Evolutionary conservation across 2,113 vertebrate species (phyloP).

Genomic region (Raja brachyura): DNA sequence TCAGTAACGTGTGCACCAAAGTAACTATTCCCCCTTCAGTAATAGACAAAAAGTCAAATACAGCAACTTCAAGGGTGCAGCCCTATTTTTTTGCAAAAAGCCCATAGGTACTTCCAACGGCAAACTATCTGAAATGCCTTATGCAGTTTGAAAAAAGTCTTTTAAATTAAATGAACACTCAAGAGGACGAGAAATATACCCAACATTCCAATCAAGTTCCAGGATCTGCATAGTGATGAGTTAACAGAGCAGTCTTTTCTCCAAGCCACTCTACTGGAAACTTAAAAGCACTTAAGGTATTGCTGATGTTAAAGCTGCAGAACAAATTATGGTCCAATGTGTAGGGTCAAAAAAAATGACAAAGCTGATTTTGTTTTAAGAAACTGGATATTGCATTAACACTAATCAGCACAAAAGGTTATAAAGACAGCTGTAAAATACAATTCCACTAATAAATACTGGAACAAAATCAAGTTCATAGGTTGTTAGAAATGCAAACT

Average conservation of each 20-base stretch:
- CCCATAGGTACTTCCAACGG: slow-evolving; percentile 11
- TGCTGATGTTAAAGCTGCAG: slow-evolving; percentile 70
- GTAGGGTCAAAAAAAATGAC: slow-evolving; percentile 41
- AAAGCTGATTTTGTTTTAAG: neutral
- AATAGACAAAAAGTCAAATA: slow-evolving; percentile 32
- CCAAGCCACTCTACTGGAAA: slow-evolving; percentile 92
- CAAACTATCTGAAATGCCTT: neutral
- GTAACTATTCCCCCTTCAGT: neutral
- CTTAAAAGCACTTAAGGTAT: slow-evolving; percentile 99
- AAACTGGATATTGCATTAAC: slow-evolving; percentile 14
- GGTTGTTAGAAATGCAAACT: neutral
- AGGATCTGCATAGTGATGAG: slow-evolving; percentile 80
- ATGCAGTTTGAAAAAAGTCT: slow-evolving; percentile 6
- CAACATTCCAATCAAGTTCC: slow-evolving; percentile 26
- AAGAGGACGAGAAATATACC: slow-evolving; percentile 3
- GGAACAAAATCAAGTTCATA: slow-evolving; percentile 12
- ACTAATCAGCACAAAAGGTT: neutral
- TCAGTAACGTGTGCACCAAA: neutral
- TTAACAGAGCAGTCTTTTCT: slow-evolving; percentile 89
- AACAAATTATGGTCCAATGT: slow-evolving; percentile 55
- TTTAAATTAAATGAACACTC: slow-evolving; percentile 15
- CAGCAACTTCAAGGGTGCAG: slow-evolving; percentile 22
- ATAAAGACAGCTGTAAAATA: neutral
- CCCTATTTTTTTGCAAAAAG: slow-evolving; percentile 36
- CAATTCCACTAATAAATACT: slow-evolving; percentile 8